Conservation (phyloP, 2,888 invertebrate genomes). For the Argynnis bischoffii region DNA sequence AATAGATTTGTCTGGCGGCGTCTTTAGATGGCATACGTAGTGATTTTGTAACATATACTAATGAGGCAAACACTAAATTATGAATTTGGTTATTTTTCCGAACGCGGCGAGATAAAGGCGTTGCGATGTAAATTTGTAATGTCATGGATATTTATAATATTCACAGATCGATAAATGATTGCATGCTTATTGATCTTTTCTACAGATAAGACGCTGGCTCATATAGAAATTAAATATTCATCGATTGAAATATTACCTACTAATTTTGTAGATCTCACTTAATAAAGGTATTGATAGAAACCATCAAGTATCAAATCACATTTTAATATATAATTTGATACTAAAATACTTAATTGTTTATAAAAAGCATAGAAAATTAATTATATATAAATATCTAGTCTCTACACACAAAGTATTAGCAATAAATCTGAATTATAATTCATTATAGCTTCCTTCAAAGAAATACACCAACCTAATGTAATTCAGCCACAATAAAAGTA, state of each 20-base stretch:
- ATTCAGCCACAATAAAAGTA: background rate
- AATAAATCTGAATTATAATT: too few relatives aligned
- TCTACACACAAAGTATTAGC: too few relatives aligned
- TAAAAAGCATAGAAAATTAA: too few relatives aligned
- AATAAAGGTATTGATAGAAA: background rate
- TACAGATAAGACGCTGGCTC: background rate
- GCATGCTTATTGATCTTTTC: slow-evolving; percentile 10
- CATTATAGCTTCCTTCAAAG: too few relatives aligned
- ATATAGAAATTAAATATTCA: slow-evolving; percentile 7
- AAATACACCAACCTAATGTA: background rate
- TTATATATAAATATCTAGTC: too few relatives aligned
- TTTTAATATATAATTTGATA: too few relatives aligned
- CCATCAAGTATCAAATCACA: too few relatives aligned
- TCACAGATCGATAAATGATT: slow-evolving; percentile 30
- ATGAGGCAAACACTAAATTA: slow-evolving; percentile 71
- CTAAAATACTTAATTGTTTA: too few relatives aligned
- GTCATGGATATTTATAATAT: slow-evolving; percentile 43
- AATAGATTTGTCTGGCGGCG: slow-evolving; percentile 67
- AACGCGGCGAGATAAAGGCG: slow-evolving; percentile 75
- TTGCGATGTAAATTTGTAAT: slow-evolving; percentile 68
- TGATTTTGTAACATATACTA: slow-evolving; percentile 71
- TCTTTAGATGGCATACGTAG: slow-evolving; percentile 53
- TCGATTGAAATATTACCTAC: background rate
- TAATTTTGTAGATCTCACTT: slow-evolving; percentile 11
- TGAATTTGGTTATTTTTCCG: slow-evolving; percentile 63